phyloP scores from a whole-genome alignment of 2,888 invertebrate species.

The Germaria angustata region DNA sequence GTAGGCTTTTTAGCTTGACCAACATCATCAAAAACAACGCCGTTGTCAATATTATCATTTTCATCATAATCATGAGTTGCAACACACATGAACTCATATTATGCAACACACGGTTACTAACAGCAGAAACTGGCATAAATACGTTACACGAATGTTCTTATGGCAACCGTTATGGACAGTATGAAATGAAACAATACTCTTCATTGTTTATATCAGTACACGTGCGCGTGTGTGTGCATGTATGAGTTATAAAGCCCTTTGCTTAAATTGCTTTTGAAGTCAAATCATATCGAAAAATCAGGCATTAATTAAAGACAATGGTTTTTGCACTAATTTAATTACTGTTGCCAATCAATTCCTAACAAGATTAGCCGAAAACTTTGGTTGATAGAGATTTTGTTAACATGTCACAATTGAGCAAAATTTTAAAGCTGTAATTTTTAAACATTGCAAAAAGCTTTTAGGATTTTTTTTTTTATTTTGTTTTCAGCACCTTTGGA shows the following conservation, averaged over 20 bases:
- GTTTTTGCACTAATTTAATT: conserved; percentile 52
- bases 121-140: conserved; percentile 9
- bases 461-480: background rate
- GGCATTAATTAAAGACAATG: conserved; percentile 59
- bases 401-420: background rate
- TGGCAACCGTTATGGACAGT: conserved; percentile 39
- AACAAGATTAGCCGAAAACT: conserved; percentile 5
- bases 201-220: background rate
- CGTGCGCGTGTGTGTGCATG: background rate
- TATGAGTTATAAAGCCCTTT: background rate
- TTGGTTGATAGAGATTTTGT: too few relatives aligned
- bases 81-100: conserved; percentile 35
- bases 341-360: conserved; percentile 18
- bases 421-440: background rate
- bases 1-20: conserved; percentile 54
- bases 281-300: conserved; percentile 54
- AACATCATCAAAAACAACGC: conserved; percentile 27
- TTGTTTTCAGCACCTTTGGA: background rate
- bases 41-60: conserved; percentile 13
- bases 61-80: conserved; percentile 1
- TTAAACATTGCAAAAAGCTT: background rate
- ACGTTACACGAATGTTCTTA: conserved; percentile 38
- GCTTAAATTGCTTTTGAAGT: conserved; percentile 16
- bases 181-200: conserved; percentile 8
- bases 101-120: background rate